phyloP scores from a whole-genome alignment of 2,888 invertebrate genomes.

The Ectemnius lituratus region DNA sequence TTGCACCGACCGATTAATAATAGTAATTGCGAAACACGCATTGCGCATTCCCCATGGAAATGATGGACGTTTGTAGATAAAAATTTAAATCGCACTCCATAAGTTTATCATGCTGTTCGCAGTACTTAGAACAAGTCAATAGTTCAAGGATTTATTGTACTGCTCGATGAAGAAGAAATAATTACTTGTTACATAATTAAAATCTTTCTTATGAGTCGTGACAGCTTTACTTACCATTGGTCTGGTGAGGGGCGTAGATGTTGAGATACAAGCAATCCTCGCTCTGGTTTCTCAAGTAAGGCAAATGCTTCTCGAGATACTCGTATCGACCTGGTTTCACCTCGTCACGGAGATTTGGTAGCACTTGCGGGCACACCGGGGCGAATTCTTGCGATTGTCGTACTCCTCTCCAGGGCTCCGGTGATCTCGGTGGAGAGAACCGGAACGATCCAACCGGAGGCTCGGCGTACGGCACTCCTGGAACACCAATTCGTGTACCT shows the following conservation, averaged over 20 bases:
- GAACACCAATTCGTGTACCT: slow-evolving; percentile 17
- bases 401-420: slow-evolving; percentile 88
- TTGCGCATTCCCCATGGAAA: no score
- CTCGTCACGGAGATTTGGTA: slow-evolving; percentile 83
- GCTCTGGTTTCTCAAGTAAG: slow-evolving; percentile 84
- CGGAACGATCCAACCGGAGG: slow-evolving; percentile 86
- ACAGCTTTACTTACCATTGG: slow-evolving; percentile 82
- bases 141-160: no score
- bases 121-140: no score
- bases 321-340: slow-evolving; percentile 83
- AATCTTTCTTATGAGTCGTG: no score
- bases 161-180: no score
- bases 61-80: no score
- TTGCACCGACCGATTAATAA: no score
- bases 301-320: slow-evolving; percentile 85
- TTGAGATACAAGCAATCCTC: slow-evolving; percentile 96
- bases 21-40: no score
- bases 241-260: slow-evolving; percentile 89
- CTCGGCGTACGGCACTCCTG: slow-evolving; percentile 89
- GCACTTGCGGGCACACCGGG: slow-evolving; percentile 92
- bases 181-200: no score
- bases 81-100: no score
- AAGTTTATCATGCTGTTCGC: no score
- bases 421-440: slow-evolving; percentile 92
- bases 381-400: slow-evolving; percentile 85